Conservation (phyloP, 23 tunicate species). For the Halocynthia roretzi region DNA sequence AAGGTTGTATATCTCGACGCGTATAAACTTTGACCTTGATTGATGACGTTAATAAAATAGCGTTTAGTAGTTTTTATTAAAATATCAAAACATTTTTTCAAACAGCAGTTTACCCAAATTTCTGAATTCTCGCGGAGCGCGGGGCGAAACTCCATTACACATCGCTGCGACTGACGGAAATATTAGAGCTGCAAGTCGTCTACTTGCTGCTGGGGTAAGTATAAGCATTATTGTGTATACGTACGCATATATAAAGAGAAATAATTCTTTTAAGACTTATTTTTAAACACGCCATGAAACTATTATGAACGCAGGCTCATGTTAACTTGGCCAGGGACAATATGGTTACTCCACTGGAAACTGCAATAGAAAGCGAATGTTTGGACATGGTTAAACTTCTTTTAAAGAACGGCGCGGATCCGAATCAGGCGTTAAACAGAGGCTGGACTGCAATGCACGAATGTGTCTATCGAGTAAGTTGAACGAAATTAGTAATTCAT, state of each 20-base stretch:
- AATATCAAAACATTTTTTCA: neutral
- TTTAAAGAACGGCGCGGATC: constrained; percentile 58
- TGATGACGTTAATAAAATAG: neutral
- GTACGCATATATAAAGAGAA: neutral
- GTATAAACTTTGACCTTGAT: neutral
- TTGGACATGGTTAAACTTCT: constrained; percentile 34
- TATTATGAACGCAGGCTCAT: constrained; percentile 37
- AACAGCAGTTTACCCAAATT: constrained; percentile 65
- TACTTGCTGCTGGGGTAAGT: constrained; percentile 37
- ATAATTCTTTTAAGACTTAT: neutral
- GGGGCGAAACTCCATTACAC: constrained; percentile 75
- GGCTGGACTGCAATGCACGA: constrained; percentile 94
- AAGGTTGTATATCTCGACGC: constrained; percentile 12
- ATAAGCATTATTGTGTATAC: neutral
- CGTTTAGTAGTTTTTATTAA: neutral
- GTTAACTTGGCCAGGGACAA: constrained; percentile 45
- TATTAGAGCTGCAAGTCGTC: constrained; percentile 40
- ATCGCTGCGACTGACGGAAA: constrained; percentile 61
- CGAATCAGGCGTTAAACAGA: constrained; percentile 53
- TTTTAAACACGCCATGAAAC: neutral
- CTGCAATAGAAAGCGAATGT: constrained; percentile 68
- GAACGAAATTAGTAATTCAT: too few relatives aligned
- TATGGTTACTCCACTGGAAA: constrained; percentile 66
- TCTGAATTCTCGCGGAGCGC: constrained; percentile 45
- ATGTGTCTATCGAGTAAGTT: constrained; percentile 70